These are phyloP conservation scores for Rhynchopsitta pachyrhyncha DNA, from an alignment of 2,113 vertebrate species.

Conservation along the genomic window DNA sequence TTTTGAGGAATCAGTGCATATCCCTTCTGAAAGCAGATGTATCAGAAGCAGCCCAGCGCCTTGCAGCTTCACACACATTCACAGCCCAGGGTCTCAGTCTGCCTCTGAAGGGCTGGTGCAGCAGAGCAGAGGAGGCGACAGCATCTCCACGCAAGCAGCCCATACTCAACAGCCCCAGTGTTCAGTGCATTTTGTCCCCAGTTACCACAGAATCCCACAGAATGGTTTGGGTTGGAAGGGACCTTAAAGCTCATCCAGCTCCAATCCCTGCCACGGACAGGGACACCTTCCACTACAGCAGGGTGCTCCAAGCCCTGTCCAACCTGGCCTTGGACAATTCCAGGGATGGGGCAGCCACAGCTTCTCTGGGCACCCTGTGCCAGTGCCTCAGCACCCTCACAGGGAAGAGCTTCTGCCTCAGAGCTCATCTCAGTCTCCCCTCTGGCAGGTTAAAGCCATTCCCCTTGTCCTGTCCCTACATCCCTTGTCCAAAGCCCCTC, in stretches of 20 bases:
- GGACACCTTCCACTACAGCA: neutral
- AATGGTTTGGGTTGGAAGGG: neutral
- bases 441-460: no score
- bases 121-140: neutral
- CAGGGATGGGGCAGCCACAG: no score
- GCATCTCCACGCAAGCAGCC: neutral
- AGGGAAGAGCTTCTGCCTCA: no score
- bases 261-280: neutral
- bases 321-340: neutral
- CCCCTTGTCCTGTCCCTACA: no score
- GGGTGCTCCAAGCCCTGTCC: neutral
- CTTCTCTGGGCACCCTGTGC: no score
- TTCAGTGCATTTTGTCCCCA: neutral
- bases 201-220: neutral
- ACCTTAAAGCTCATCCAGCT: neutral
- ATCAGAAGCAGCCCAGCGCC: neutral
- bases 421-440: no score
- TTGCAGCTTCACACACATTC: neutral
- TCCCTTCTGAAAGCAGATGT: neutral
- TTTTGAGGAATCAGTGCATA: neutral
- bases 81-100: rapidly evolving
- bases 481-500: neutral
- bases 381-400: no score
- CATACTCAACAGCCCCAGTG: neutral
- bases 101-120: neutral